A percentile compares a stretch with the other conserved stretches of the same genome.
phyloP scores from a whole-genome alignment of 35 echinoderm and acorn worm genomes.

The Lytechinus variegatus region DNA sequence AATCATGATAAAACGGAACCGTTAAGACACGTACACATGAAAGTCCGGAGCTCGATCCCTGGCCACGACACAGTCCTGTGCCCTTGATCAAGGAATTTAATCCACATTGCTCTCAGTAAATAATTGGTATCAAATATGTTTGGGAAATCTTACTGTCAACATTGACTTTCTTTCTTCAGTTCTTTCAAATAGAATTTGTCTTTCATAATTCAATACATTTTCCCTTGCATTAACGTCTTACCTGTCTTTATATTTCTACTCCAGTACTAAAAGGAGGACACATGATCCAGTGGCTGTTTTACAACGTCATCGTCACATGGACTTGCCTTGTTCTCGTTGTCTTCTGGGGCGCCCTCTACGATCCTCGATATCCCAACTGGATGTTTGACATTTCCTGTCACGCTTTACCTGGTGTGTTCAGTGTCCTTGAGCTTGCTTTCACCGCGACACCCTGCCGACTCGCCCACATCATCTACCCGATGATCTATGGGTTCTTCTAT shows the following conservation, averaged over 20 bases:
- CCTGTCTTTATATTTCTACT: background rate
- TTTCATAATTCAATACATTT: background rate
- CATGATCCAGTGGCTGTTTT: conserved; percentile 42
- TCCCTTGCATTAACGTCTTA: background rate
- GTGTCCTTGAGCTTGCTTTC: conserved; percentile 20
- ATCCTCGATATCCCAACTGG: background rate
- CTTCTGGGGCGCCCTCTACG: conserved; percentile 34
- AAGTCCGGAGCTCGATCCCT: too few species aligned
- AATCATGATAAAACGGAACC: too few species aligned
- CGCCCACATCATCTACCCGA: conserved; percentile 3
- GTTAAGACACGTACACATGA: too few species aligned
- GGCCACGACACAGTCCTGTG: too few species aligned
- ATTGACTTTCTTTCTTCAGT: too few species aligned
- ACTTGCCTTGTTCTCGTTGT: background rate
- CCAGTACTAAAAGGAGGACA: background rate
- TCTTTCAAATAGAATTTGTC: too few species aligned
- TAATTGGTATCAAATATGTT: too few species aligned
- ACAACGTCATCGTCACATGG: conserved; percentile 22
- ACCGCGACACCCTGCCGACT: conserved; percentile 10
- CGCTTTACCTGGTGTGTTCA: background rate
- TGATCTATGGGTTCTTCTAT: background rate
- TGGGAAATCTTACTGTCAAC: too few species aligned
- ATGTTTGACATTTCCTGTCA: conserved; percentile 25
- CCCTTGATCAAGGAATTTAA: too few species aligned
- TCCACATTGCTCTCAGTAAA: too few species aligned